Evolutionary conservation across 1,140 invertebrate species (phyloP).

Genomic region (Drosophila tani): DNA sequence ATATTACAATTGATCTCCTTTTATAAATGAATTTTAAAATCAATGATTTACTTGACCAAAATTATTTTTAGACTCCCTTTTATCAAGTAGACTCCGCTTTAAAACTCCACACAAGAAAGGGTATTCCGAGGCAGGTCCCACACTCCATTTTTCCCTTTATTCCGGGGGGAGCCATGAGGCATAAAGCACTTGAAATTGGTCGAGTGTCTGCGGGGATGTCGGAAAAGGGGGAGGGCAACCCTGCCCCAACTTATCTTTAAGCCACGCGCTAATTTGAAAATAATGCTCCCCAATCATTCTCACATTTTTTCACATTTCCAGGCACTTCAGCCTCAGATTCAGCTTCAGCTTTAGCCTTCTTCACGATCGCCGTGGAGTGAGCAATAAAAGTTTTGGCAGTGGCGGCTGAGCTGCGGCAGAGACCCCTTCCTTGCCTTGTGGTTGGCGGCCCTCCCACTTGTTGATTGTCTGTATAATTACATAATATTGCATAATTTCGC

Average conservation of each 20-base stretch:
- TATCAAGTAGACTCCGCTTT: too few relatives aligned
- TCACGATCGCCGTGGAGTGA: conserved; percentile 44
- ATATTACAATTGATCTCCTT: too few relatives aligned
- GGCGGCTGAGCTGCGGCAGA: neutral
- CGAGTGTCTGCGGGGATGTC: neutral
- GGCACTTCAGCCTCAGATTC: neutral
- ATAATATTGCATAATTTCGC: conserved; percentile 83
- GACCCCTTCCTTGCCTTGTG: conserved; percentile 20
- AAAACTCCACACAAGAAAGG: neutral
- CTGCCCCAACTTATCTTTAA: conserved; percentile 44
- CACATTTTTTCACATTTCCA: conserved; percentile 55
- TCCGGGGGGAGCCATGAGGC: conserved; percentile 14
- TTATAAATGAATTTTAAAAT: too few relatives aligned
- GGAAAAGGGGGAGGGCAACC: conserved; percentile 2
- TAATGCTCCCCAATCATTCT: conserved; percentile 82
- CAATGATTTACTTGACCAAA: too few relatives aligned
- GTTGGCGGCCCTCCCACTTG: conserved; percentile 42
- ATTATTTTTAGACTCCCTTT: too few relatives aligned
- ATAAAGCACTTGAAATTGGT: conserved; percentile 30
- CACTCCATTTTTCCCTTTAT: conserved; percentile 7
- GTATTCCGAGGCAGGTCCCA: neutral
- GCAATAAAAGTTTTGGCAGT: conserved; percentile 33
- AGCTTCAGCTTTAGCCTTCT: conserved; percentile 14
- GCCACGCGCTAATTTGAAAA: conserved; percentile 82
- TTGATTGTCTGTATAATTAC: conserved; percentile 82